Evolutionary conservation across 2,113 vertebrate genomes (phyloP), one percentile per base, ranked within the genome.

Genomic region (Forbesichthys papilliferus): DNA sequence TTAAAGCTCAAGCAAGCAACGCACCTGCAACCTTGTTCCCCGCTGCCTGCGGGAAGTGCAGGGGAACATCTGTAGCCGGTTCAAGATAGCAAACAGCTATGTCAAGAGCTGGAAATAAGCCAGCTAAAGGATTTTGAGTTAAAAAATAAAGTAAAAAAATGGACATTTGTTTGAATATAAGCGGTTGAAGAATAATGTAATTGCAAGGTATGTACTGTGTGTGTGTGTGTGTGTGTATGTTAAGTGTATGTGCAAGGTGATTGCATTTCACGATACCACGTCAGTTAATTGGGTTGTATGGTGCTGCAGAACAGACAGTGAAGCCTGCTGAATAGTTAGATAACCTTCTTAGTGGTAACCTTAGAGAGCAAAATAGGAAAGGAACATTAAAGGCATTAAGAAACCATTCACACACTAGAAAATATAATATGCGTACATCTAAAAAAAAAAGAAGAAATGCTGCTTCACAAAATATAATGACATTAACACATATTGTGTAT

Each of bases 11-110:
- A 63, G 42, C 33, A 77, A 84, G 68, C 80, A 64, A 77, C 69
- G 56, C 71, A 86, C 78, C 84, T 77, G 77, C 71, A 72, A 77
- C 62, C 66, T 73, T 11, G 3, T 20, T 62, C n/a, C 47, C 9
- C 72, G 79, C 68, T 71, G 48, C 55, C 42, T 61, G 10, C 56
- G 64, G 51, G 20, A 65, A 78, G 61, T 42, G 65, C 69, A 74
- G 34, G 52, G 71, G 36, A 83, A 76, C 71, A 78, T 82, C 80
- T 80, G 27, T 27, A 27, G 27, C 27, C 27, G 27, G 2, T 11
- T 9, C 64, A 68, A 66, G 34, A 11, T 55, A 64, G 49, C 65
- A 73, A 57, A 3, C 64, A 27, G 27, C 27, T 2, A 27, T 27
- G 27, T 27, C 27, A 27, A 27, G 1, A 27, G 27, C 27, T 27